phyloP scores from a whole-genome alignment of 1,140 invertebrate genomes.

The Ceratosolen solmsi region DNA sequence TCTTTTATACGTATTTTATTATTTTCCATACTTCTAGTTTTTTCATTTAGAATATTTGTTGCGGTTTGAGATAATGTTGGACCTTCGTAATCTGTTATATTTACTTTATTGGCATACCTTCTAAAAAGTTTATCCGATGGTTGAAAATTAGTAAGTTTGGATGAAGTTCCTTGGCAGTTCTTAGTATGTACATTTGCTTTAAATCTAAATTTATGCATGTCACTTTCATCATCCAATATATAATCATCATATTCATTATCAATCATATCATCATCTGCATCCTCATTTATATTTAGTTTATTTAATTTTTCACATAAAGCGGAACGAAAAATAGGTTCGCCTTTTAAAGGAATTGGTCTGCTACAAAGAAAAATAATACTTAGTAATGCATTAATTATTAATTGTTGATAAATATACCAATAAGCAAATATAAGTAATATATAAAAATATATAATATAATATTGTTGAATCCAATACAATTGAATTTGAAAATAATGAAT shows the following conservation, averaged over 20 bases:
- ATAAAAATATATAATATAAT: too few relatives aligned
- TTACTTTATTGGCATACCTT: slow-evolving; percentile 82
- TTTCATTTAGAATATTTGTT: slow-evolving; percentile 80
- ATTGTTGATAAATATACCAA: slow-evolving; percentile 27
- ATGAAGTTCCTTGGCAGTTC: slow-evolving; percentile 76
- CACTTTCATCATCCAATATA: slow-evolving; percentile 64
- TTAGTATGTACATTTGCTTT: slow-evolving; percentile 54
- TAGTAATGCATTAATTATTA: neutral
- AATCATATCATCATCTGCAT: slow-evolving; percentile 43
- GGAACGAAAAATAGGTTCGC: slow-evolving; percentile 61
- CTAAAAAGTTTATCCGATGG: slow-evolving; percentile 86
- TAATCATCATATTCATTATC: slow-evolving; percentile 60
- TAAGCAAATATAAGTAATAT: slow-evolving; percentile 10
- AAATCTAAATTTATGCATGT: slow-evolving; percentile 56
- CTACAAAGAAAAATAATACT: slow-evolving; percentile 52
- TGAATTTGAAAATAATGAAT: too few relatives aligned
- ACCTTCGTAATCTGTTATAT: slow-evolving; percentile 86
- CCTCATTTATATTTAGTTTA: slow-evolving; percentile 51
- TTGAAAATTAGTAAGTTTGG: slow-evolving; percentile 82
- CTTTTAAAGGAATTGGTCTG: slow-evolving; percentile 59
- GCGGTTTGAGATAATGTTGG: slow-evolving; percentile 78
- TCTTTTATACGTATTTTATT: slow-evolving; percentile 87
- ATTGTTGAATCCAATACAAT: too few relatives aligned
- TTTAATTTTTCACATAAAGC: slow-evolving; percentile 55
- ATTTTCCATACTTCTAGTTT: slow-evolving; percentile 78